Base-by-base conservation (phyloP, 2,888 invertebrate genomes). In the Allolobophora icterica region DNA sequence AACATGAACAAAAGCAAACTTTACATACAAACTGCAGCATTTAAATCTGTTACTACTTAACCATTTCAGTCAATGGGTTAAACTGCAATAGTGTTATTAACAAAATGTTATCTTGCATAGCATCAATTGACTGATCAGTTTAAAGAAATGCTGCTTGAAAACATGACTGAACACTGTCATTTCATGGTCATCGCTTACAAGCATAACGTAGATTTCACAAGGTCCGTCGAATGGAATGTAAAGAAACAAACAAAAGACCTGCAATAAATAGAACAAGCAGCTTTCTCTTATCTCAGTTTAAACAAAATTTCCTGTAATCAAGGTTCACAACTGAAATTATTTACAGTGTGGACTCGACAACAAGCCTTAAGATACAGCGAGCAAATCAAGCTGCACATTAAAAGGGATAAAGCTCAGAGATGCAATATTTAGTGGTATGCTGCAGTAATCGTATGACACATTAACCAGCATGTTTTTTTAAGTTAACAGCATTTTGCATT, bases 21-120 rank as follows among this genome's bases (percentile, higher is more conserved):
- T 2, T 71, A 71, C 71, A 71, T n/a, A n/a, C n/a, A 71, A 71
- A 30, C 30, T 52, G 71, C 71, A 71, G 71, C 71, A 71, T 71
- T 58, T 71, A 71, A 52, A 71, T 71, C n/a, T 30, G 1, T 71
- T 71, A 30, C 8, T 4, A 71, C 71, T 71, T n/a, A 71, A n/a
- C 71, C 71, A n/a, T 71, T 8, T 71, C 71, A 71, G 17, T n/a
- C 30, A n/a, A 30, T n/a, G 71, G 30, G 71, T 71, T 71, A 71
- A 71, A 71, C 71, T 71, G n/a, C 71, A 71, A 71, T n/a, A 71
- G n/a, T 71, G 71, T 71, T 71, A 71, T n/a, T 71, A 71, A 71
- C 71, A 71, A 71, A 30, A 71, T 13, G 71, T 71, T 71, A 71
- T 71, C 71, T 71, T n/a, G 71, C 71, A 71, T 71, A 71, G 71